phyloP scores from a whole-genome alignment of 2,113 vertebrate species.

The Oncorhynchus mykiss region DNA sequence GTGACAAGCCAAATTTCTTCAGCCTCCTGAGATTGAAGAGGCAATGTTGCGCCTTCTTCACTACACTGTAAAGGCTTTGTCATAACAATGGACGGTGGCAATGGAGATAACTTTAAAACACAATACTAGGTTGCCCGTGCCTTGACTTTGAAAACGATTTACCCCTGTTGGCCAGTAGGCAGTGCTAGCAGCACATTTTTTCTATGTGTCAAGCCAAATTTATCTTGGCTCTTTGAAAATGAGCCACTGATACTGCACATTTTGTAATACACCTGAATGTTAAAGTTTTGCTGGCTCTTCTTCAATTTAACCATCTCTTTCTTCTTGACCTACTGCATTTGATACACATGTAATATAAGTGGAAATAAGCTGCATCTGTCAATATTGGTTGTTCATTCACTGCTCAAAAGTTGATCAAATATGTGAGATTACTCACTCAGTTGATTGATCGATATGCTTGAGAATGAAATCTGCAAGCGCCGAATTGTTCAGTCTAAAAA shows the following conservation, averaged over 20 bases:
- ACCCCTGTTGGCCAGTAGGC: slow-evolving; percentile 50
- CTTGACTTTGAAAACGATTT: slow-evolving; percentile 18
- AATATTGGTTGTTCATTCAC: background rate
- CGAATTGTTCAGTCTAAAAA: background rate
- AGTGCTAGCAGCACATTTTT: slow-evolving; percentile 45
- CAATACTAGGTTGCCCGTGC: background rate
- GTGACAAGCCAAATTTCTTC: no score
- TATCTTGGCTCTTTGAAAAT: slow-evolving; percentile 1
- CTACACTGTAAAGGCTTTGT: no score
- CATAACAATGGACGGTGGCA: no score
- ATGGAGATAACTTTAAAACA: background rate
- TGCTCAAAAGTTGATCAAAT: background rate
- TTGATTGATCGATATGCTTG: background rate
- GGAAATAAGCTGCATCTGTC: background rate
- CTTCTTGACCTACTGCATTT: background rate
- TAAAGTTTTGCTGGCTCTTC: background rate
- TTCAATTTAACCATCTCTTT: background rate
- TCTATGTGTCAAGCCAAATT: background rate
- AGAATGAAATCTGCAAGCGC: background rate
- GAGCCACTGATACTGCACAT: background rate
- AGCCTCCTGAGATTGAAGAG: no score
- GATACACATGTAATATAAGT: background rate
- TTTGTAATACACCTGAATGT: background rate
- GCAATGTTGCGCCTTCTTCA: no score
- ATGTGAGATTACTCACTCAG: background rate